Percentiles rank a stretch among this genome's conserved stretches.
Evolutionary conservation across 2,888 invertebrate genomes (phyloP).

Genomic region (Caenorhabditis sp.): DNA sequence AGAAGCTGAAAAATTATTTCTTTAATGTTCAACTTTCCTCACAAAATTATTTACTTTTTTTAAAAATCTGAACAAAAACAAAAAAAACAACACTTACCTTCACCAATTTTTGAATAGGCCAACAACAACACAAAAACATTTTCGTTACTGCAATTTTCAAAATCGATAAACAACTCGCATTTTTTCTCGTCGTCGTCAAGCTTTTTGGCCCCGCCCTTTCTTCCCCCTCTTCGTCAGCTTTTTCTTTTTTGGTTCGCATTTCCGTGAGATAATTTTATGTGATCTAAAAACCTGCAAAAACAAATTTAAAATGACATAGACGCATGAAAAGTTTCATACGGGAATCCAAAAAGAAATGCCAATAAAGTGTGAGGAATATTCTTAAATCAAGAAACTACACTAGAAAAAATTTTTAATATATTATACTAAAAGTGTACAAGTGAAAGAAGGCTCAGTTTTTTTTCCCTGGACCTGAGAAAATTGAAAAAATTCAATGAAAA

Average conservation of each 20-base stretch:
- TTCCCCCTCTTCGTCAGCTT: not conserved
- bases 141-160: constrained; percentile 11
- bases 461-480: no score
- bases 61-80: not conserved
- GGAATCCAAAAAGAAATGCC: no score
- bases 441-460: no score
- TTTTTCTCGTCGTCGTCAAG: constrained; percentile 6
- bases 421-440: no score
- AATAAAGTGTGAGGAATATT: no score
- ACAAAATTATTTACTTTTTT: not conserved
- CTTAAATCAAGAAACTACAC: no score
- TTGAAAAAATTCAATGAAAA: no score
- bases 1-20: constrained; percentile 48
- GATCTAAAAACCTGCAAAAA: not conserved
- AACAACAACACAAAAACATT: constrained; percentile 62
- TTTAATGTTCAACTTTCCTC: not conserved
- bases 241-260: not conserved
- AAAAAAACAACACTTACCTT: constrained; percentile 36
- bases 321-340: no score
- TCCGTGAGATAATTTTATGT: not conserved
- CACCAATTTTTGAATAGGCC: constrained; percentile 66
- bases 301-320: no score
- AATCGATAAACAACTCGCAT: constrained; percentile 31
- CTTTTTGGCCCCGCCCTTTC: not conserved
- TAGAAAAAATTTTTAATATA: no score